phyloP scores from a whole-genome alignment of 2,888 invertebrate species.

The Lochmaea capreae region DNA sequence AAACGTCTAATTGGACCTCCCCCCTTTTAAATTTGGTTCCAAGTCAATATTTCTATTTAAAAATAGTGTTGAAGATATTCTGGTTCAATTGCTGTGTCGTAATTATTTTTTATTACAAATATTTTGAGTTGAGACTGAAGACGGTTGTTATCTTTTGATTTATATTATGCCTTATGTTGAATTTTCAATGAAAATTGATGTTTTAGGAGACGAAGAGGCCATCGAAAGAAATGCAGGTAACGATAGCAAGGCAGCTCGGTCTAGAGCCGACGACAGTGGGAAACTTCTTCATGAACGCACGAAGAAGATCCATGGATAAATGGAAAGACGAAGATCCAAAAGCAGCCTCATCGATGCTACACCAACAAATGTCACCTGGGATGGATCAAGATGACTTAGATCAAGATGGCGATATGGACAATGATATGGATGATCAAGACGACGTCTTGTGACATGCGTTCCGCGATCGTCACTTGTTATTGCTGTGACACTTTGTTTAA shows the following conservation, averaged over 20 bases:
- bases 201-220: constrained; percentile 96
- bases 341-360: constrained; percentile 63
- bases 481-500: constrained; percentile 63
- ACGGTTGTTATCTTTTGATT: too few relatives aligned
- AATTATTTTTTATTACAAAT: too few relatives aligned
- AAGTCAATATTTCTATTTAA: too few relatives aligned
- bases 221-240: constrained; percentile 99
- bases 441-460: constrained; percentile 70
- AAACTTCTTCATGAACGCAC: constrained; percentile 99
- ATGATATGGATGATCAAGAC: constrained; percentile 69
- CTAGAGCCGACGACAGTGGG: constrained; percentile 98
- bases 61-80: too few relatives aligned
- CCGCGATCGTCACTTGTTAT: constrained; percentile 65
- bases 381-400: constrained; percentile 65
- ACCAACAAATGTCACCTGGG: constrained; percentile 65
- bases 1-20: too few relatives aligned
- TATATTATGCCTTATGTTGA: background rate
- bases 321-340: constrained; percentile 95
- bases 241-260: constrained; percentile 96
- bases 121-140: too few relatives aligned
- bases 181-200: background rate
- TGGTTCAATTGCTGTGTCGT: too few relatives aligned
- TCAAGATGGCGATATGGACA: constrained; percentile 67
- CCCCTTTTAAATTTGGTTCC: too few relatives aligned
- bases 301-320: constrained; percentile 96